Conservation (phyloP, 2,888 invertebrate genomes). For the Plebejus argus region DNA sequence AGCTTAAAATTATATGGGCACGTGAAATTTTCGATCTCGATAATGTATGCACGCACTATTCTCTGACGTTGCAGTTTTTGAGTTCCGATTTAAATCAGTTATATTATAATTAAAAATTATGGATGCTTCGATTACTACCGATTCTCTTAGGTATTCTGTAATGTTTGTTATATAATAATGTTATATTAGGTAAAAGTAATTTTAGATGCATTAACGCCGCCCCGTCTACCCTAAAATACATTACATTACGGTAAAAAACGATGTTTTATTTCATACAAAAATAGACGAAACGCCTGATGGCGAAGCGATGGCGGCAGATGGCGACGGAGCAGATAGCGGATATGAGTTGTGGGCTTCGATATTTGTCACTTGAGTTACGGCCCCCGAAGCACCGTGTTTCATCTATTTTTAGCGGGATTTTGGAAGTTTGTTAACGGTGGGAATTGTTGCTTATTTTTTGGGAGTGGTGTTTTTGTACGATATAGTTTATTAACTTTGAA, state of each 20-base stretch:
- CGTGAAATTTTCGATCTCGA: constrained; percentile 80
- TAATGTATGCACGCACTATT: constrained; percentile 72
- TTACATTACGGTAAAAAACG: constrained; percentile 70
- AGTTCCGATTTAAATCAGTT: constrained; percentile 45
- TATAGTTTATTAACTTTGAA: neutral
- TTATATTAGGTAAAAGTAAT: neutral
- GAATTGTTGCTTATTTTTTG: constrained; percentile 24
- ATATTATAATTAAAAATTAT: constrained; percentile 40
- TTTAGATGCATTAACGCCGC: neutral
- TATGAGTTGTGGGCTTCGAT: constrained; percentile 80
- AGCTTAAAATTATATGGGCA: constrained; percentile 80
- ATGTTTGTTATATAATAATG: too few species aligned
- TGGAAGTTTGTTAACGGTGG: constrained; percentile 41
- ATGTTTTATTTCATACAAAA: constrained; percentile 78
- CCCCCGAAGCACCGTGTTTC: constrained; percentile 77
- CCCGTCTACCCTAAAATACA: constrained; percentile 62
- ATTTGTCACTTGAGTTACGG: constrained; percentile 81
- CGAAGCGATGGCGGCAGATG: constrained; percentile 79
- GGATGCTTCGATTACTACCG: constrained; percentile 25
- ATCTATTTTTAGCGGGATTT: constrained; percentile 65
- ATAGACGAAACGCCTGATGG: constrained; percentile 78
- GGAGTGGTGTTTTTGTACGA: neutral
- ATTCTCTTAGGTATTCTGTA: neutral
- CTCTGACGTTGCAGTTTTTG: constrained; percentile 54
- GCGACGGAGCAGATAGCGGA: constrained; percentile 77